Conservation (phyloP, 2,888 invertebrate genomes). For the Phortica magna region DNA sequence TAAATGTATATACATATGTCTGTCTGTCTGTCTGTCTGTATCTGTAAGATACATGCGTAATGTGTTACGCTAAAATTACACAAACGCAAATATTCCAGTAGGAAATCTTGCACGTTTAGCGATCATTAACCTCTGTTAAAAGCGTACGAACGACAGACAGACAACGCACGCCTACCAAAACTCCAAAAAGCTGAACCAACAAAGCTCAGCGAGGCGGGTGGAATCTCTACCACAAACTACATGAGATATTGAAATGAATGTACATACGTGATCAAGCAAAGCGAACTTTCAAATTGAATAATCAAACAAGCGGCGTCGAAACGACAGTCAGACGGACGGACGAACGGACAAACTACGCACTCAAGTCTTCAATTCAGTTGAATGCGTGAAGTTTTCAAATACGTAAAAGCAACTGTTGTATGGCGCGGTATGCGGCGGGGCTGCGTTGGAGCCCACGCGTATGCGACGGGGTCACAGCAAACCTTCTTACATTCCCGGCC, state of each 20-base stretch:
- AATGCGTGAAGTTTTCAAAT: too few relatives aligned
- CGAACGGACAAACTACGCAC: background rate
- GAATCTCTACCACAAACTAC: slow-evolving; percentile 5
- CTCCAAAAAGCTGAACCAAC: background rate
- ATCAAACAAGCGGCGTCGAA: slow-evolving; percentile 63
- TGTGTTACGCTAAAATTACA: background rate
- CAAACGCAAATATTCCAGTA: slow-evolving; percentile 5
- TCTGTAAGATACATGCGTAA: background rate
- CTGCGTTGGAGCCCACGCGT: too few relatives aligned
- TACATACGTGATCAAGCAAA: slow-evolving; percentile 70
- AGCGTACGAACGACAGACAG: background rate
- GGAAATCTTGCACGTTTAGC: slow-evolving; percentile 45
- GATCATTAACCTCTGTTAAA: slow-evolving; percentile 62
- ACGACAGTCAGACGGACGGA: slow-evolving; percentile 30
- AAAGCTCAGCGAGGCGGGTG: slow-evolving; percentile 22
- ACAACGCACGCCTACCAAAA: background rate
- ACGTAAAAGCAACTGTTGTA: too few relatives aligned
- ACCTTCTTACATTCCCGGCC: too few relatives aligned
- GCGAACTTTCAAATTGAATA: slow-evolving; percentile 73
- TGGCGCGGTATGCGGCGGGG: too few relatives aligned
- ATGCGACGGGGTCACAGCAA: too few relatives aligned
- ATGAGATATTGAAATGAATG: slow-evolving; percentile 44
- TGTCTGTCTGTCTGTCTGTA: slow-evolving; percentile 2
- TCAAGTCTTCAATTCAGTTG: too few relatives aligned
- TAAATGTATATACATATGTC: background rate